Evolutionary conservation across 2,888 invertebrate species (phyloP), one percentile per base, ranked within the genome.

Genomic region (Drosophila hamatofila): DNA sequence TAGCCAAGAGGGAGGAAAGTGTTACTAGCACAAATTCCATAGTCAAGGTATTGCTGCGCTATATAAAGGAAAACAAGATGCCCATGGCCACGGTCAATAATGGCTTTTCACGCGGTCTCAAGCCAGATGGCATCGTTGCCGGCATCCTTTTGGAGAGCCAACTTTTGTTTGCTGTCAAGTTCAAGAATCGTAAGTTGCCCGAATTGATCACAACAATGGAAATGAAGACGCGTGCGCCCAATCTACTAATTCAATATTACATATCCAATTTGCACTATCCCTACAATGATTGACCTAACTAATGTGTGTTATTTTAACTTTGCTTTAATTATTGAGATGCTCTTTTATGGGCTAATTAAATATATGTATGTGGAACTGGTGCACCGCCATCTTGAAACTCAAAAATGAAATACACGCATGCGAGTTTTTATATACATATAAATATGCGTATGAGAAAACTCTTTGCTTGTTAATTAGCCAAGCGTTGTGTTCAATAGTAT

Each of bases 171-270:
- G 18, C 30, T 0, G 9, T 72, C 0, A 51, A 67, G 8, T 72
- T 72, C 30, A 72, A 72, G 23, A 23, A 33, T 11, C 72, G 72
- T 60, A 72, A 72, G 41, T 9, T 54, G 1, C 72, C 72, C 1
- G 52, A 72, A 21, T 0, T 72, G 2, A 56, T 72, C 5, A 25
- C 7, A 3, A 12, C 46, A 9, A 21, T 2, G 18, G 58, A 48
- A 3, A 5, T 67, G 16, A 72, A 57, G 16, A 9, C 27, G 12
- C 60, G 60, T 2, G 67, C 56, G 3, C 56, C 67, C 23, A 7
- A 1, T 2, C 1, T 67, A 1, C 9, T 72, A 2, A 60, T 67
- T 25, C 52, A 72, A 2, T 61, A n/a, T 23, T 72, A 54, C 11
- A 14, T 48, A 1, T 0, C 35, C 1, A 25, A 58, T 18, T 6